phyloP scores from a whole-genome alignment of 2,797 vertebrate genomes.

The Falco berigora region DNA sequence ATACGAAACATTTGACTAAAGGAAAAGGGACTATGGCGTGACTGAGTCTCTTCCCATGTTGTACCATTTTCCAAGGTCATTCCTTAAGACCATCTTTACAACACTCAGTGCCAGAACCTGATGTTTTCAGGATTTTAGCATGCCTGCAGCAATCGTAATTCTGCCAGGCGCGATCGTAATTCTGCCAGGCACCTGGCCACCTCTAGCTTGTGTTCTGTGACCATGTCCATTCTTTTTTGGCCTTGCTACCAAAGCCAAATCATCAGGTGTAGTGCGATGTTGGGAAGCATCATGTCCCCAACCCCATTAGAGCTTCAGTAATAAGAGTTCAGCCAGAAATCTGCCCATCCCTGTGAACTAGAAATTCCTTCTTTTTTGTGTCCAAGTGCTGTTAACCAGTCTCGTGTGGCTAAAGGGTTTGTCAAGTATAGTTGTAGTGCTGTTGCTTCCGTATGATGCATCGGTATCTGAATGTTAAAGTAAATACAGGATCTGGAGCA shows the following conservation, averaged over 20 bases:
- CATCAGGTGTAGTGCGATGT: not conserved
- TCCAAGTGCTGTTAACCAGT: not conserved
- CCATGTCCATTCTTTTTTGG: not conserved
- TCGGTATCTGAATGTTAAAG: not conserved
- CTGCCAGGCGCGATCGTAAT: not conserved
- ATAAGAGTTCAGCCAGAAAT: not conserved
- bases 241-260: not conserved
- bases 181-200: not conserved
- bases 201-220: not conserved
- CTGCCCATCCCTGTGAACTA: not conserved
- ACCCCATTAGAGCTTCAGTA: not conserved
- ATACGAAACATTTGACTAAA: not conserved
- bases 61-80: not conserved
- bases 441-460: not conserved
- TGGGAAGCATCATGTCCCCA: not conserved
- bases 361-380: not conserved
- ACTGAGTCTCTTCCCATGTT: not conserved
- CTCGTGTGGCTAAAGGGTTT: not conserved
- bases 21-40: not conserved
- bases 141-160: not conserved
- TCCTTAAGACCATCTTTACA: not conserved
- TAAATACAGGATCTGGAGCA: not conserved
- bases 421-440: not conserved
- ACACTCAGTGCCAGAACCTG: not conserved
- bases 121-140: not conserved